phyloP scores from a whole-genome alignment of 2,797 vertebrate species.

The Micrastur ruficollis region DNA sequence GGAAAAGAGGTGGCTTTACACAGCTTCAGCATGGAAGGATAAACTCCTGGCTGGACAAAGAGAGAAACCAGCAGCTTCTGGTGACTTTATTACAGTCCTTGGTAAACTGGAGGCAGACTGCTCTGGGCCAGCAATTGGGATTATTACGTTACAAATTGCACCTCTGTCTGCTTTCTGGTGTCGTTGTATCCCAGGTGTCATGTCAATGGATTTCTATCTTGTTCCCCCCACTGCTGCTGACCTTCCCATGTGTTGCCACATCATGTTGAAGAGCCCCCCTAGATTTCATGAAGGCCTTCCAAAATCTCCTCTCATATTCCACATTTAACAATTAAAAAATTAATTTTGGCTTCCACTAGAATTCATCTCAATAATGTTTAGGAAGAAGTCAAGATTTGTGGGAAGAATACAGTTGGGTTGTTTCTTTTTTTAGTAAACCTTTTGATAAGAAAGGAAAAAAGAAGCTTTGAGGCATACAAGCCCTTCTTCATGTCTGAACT shows the following conservation, averaged over 20 bases:
- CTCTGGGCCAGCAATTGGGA: background rate
- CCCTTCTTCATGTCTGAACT: background rate
- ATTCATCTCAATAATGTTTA: background rate
- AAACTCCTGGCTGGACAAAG: background rate
- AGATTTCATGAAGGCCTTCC: background rate
- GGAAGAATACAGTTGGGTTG: background rate
- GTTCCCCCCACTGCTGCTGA: background rate
- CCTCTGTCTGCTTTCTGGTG: background rate
- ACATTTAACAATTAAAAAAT: background rate
- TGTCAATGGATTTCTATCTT: background rate
- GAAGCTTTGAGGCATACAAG: background rate
- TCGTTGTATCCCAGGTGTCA: background rate
- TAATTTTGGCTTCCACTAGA: background rate
- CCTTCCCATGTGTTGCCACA: background rate
- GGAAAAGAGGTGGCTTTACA: background rate
- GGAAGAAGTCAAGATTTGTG: background rate
- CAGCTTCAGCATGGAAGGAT: background rate
- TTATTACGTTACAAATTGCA: background rate
- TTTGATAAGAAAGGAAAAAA: background rate
- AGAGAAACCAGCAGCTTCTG: background rate
- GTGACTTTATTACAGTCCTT: background rate
- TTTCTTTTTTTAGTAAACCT: background rate
- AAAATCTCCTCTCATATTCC: background rate
- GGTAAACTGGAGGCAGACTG: background rate
- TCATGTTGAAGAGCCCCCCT: background rate